These are phyloP conservation scores for Papilio machaon DNA, from an alignment of 1,140 invertebrate species.

Conservation along the genomic window DNA sequence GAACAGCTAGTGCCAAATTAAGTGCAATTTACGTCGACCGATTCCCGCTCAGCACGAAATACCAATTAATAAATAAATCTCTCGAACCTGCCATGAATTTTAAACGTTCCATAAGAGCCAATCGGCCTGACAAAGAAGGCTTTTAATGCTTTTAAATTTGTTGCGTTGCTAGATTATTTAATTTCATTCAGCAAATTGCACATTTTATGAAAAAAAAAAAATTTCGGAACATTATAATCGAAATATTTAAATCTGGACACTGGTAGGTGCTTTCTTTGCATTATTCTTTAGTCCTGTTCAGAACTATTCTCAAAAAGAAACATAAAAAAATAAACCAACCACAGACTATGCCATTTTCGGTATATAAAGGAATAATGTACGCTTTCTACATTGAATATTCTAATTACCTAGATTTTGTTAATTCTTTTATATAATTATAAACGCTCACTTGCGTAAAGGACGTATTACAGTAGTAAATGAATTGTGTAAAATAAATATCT, in stretches of 20 bases:
- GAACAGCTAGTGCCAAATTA: slow-evolving; percentile 12
- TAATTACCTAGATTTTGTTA: neutral
- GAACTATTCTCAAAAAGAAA: neutral
- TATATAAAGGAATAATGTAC: neutral
- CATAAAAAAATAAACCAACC: neutral
- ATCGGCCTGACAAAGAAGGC: slow-evolving; percentile 13
- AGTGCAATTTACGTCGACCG: slow-evolving; percentile 34
- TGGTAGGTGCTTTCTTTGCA: neutral
- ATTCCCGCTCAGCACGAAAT: slow-evolving; percentile 25
- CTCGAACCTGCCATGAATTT: slow-evolving; percentile 27
- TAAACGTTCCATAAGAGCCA: slow-evolving; percentile 29
- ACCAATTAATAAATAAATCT: slow-evolving; percentile 35
- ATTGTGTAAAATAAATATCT: neutral
- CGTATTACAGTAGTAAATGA: neutral
- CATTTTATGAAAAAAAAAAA: neutral
- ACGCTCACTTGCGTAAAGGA: neutral
- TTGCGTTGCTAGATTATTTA: neutral
- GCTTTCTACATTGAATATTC: neutral
- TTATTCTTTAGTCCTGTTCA: neutral
- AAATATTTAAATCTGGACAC: no score
- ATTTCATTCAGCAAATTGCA: neutral
- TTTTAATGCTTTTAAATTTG: slow-evolving; percentile 2
- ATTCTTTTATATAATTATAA: neutral
- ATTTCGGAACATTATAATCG: neutral
- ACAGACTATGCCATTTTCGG: neutral